Evolutionary conservation across 1,140 invertebrate genomes (phyloP), one percentile per base, ranked within the genome.

Genomic region (Macrosteles quadrilineatus): DNA sequence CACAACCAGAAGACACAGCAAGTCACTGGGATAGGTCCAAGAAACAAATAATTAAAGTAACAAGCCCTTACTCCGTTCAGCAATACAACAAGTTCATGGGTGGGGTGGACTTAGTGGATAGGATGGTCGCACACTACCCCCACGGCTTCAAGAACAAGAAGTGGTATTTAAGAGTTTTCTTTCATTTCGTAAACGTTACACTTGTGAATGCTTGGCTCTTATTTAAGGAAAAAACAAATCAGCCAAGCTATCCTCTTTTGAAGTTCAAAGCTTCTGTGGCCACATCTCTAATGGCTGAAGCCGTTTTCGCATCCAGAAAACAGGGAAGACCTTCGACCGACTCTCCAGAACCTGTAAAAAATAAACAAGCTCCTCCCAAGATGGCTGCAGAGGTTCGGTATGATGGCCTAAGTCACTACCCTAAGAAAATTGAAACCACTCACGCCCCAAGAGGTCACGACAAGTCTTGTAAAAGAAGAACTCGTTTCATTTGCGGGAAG

Each of bases 71-170:
- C 11, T 40, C 71, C 27, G 9, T 76, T 19, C 19, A 11, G 27
- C 21, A 43, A 9, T 72, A 72, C 50, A 72, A 65, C 29, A 29
- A 62, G 17, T 47, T 31, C 30, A 72, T 72, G 53, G 77, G 75
- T 47, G 77, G 77, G 23, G 74, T 78, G 14, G 76, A 78, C 68
- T 59, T 77, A 14, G 67, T 72, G 31, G 77, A 78, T 43, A 70
- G 64, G 36, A 59, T 77, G 23, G 67, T 77, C 19, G 73, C 70
- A 19, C 66, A 71, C 59, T 76, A 78, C 69, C 63, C 70, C 27
- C 73, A 73, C 19, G 47, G 40, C 27, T 40, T 75, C 0, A 73
- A 64, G 14, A 68, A 40, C 4, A 75, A 74, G 67, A 72, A 68
- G 47, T 78, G 71, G 65, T 73, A 76, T 74, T 3, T 66, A 6